Evolutionary conservation across 2,113 vertebrate species (phyloP).

Genomic region (Lophotis ruficrista): DNA sequence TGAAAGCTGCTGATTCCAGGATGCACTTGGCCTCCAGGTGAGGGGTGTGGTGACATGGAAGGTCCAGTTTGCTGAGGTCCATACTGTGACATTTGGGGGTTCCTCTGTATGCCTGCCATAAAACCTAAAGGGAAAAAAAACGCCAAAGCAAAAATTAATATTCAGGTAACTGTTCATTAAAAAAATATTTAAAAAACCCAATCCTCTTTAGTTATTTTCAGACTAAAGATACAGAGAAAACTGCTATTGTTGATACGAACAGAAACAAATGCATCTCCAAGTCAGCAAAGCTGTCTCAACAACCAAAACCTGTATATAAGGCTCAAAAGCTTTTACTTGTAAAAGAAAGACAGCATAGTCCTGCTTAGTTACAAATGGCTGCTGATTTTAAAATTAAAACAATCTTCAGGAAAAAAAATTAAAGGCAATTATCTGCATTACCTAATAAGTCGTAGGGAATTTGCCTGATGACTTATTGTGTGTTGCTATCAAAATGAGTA

Average conservation of each 20-base stretch:
- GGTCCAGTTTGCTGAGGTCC: constrained; percentile 88
- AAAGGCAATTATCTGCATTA: not conserved
- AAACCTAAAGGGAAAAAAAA: constrained; percentile 81
- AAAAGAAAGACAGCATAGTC: not conserved
- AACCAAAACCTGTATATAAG: not conserved
- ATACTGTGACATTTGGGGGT: constrained; percentile 87
- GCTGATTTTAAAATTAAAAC: not conserved
- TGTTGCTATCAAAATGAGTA: not conserved
- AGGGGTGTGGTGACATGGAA: constrained; percentile 91
- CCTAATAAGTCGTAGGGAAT: not conserved
- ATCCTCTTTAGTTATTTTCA: not conserved
- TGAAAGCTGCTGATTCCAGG: constrained; percentile 86
- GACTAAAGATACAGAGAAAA: not conserved
- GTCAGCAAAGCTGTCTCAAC: not conserved
- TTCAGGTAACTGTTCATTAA: not conserved
- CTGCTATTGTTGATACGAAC: not conserved
- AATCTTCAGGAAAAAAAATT: not conserved
- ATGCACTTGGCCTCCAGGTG: constrained; percentile 88
- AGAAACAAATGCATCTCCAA: not conserved
- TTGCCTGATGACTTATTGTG: not conserved
- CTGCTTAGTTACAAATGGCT: not conserved
- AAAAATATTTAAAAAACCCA: not conserved
- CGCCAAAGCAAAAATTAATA: not conserved
- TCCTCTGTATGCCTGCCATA: constrained; percentile 89
- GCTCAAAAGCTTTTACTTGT: not conserved